Evolutionary conservation across 2,113 vertebrate genomes (phyloP).

Genomic region (Prionailurus viverrinus): DNA sequence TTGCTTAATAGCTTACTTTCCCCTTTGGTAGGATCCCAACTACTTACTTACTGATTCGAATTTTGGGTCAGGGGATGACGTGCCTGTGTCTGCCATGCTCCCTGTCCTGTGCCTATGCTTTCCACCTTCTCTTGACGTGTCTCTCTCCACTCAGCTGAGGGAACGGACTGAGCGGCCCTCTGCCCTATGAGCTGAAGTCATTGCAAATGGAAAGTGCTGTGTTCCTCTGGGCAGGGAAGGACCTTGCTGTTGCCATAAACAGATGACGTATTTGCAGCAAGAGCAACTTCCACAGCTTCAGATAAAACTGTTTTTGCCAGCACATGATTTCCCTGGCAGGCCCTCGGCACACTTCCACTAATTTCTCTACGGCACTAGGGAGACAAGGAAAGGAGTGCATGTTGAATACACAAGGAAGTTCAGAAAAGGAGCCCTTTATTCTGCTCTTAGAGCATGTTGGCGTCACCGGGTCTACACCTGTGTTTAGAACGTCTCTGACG

Average conservation of each 20-base stretch:
- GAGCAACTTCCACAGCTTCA: slow-evolving; percentile 15
- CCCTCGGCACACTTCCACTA: neutral
- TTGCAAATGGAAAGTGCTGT: slow-evolving; percentile 72
- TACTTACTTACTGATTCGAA: neutral
- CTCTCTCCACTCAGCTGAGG: neutral
- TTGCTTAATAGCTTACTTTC: neutral
- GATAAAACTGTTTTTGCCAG: neutral
- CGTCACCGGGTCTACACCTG: neutral
- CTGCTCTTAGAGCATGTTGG: neutral
- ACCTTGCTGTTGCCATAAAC: neutral
- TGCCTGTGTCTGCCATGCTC: fast-evolving
- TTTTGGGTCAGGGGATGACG: no score
- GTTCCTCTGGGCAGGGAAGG: slow-evolving; percentile 66
- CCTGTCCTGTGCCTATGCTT: fast-evolving
- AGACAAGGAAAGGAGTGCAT: neutral
- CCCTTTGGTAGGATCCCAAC: neutral
- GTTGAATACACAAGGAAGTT: neutral
- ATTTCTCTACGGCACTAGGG: neutral
- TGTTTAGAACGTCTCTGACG: neutral
- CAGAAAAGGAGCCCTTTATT: neutral
- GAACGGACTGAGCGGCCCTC: slow-evolving; percentile 36
- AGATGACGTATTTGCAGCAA: neutral
- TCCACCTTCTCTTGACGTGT: neutral
- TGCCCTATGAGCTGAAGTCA: slow-evolving; percentile 33
- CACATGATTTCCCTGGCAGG: neutral